Base-by-base conservation (phyloP, 2,888 invertebrate genomes). In the Trachelus tabidus region DNA sequence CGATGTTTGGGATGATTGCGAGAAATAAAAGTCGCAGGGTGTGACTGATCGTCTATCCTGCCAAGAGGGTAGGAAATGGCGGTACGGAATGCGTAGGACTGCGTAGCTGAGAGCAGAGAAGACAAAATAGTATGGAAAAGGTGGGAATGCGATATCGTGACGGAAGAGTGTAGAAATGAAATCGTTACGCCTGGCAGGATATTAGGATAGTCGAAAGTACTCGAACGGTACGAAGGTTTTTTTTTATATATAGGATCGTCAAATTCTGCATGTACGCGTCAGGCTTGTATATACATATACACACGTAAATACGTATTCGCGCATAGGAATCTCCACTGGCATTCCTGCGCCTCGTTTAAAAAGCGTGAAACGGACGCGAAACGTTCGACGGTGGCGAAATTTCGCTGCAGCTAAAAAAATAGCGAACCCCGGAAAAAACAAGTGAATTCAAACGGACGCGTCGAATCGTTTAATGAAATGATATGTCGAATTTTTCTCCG, bases 11-110 rank as follows among this genome's bases (percentile, higher is more conserved):
- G 85, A 87, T 88, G 88, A 89, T 89, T 89, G 89, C 86, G 81
- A 86, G 88, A 84, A 87, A 89, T 89, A 89, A 89, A 89, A 89
- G 87, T 89, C 88, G 87, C 89, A 87, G 87, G 88, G 89, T 89
- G 89, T 89, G 89, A 89, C 89, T 89, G 89, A 89, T 89, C 88
- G 89, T 87, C 87, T 86, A 85, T 88, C 85, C 83, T 83, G 76
- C 81, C 79, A 33, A 40, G 75, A 69, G 56, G 69, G 73, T 56
- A 56, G 73, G 40, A n/a, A 74, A 69, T 23, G 82, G 79, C 77
- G 81, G 81, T 79, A 81, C 68, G 74, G 79, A 69, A 34, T 71
- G 77, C 76, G 76, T 77, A 73, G 69, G 76, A 73, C 34, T 77
- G 75, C 68, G 76, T 23, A 40, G n/a, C 31, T 3, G 34, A 23